Conservation (phyloP, 2,797 vertebrate species). For the Chiloscyllium punctatum region DNA sequence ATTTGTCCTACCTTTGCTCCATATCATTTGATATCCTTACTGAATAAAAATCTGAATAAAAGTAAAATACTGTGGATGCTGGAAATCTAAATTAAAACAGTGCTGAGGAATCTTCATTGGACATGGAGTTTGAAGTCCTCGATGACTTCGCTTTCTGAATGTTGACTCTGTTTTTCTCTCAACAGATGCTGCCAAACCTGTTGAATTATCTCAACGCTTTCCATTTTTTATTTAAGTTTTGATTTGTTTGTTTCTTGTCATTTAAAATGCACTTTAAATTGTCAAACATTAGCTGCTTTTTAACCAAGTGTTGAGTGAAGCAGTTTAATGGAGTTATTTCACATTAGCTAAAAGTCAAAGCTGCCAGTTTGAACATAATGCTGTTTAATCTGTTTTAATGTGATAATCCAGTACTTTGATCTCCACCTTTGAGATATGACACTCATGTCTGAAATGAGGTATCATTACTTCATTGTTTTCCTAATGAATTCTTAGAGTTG, state of each 20-base stretch:
- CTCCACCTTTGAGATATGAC: conserved; percentile 41
- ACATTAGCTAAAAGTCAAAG: neutral
- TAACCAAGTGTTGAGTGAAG: neutral
- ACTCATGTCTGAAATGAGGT: conserved; percentile 43
- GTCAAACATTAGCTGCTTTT: neutral
- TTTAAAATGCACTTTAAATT: conserved; percentile 13
- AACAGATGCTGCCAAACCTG: too few species aligned
- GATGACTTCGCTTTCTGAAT: too few species aligned
- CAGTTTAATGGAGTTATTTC: conserved; percentile 5
- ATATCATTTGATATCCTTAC: neutral
- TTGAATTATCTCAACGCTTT: too few species aligned
- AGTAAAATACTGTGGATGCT: too few species aligned
- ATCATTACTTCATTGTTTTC: conserved; percentile 45
- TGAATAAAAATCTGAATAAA: neutral
- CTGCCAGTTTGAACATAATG: conserved; percentile 40
- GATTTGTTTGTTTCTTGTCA: neutral
- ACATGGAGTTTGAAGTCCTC: too few species aligned
- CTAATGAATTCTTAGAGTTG: conserved; percentile 43
- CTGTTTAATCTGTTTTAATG: conserved; percentile 13
- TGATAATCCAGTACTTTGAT: conserved; percentile 48
- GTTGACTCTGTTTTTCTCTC: too few species aligned
- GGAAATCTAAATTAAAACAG: too few species aligned
- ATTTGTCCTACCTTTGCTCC: neutral
- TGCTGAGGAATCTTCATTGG: too few species aligned
- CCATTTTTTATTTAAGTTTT: neutral